These are phyloP conservation scores for Tipula unca DNA, from an alignment of 2,888 invertebrate genomes.

Conservation along the genomic window DNA sequence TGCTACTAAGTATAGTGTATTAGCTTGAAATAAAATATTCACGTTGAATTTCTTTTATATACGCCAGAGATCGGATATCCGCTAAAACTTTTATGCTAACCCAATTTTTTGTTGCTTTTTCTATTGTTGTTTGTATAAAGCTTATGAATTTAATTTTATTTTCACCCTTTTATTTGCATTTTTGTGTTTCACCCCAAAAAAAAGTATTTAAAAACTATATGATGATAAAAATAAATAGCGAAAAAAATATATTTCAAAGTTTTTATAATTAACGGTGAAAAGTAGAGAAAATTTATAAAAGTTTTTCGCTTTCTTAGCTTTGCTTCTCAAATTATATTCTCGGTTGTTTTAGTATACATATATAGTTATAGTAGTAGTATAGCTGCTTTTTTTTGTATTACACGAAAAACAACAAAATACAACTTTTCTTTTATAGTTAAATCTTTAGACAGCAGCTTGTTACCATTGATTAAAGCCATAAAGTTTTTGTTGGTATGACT, in stretches of 20 bases:
- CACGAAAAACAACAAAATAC: neutral
- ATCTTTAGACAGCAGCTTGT: neutral
- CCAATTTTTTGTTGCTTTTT: neutral
- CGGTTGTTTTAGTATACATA: neutral
- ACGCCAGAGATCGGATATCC: neutral
- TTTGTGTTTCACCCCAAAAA: neutral
- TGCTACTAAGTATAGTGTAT: neutral
- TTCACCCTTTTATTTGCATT: neutral
- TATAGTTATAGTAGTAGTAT: neutral
- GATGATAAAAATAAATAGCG: neutral
- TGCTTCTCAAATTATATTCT: neutral
- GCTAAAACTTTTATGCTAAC: neutral
- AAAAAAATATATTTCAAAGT: neutral
- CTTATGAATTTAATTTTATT: neutral
- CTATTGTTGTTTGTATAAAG: neutral
- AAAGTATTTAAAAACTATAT: constrained; percentile 14
- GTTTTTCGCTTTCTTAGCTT: constrained; percentile 4
- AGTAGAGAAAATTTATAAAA: neutral
- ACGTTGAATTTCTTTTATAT: neutral
- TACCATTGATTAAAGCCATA: neutral
- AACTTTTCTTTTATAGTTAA: neutral
- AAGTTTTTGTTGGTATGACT: neutral
- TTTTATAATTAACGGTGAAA: constrained; percentile 14
- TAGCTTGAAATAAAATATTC: neutral
- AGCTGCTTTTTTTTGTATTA: no score